Evolutionary conservation across 2,113 vertebrate genomes (phyloP), one percentile per base, ranked within the genome.

Genomic region (Dascyllus trimaculatus): DNA sequence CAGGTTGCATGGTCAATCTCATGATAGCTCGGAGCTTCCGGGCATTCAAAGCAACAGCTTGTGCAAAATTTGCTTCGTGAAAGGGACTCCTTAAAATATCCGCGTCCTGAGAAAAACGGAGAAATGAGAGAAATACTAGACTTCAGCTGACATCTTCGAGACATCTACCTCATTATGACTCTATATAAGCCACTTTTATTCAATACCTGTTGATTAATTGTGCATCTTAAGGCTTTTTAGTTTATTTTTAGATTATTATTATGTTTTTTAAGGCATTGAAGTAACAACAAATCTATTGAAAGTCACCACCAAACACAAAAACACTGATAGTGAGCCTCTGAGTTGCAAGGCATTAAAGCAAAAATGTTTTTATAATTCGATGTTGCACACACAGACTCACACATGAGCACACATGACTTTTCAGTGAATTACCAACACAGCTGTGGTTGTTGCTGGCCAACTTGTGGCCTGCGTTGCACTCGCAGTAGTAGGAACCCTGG

Each of bases 361-460:
- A 51, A 40, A 21, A 46, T 35, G 19, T 56, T 62, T 60, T 54
- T 17, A 51, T 57, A 19, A 51, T 19, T 54, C 13, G 0, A 38
- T 71, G 38, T 35, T 57, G 22, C 24, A n/a, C 29, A 53, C 51
- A 52, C 40, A n/a, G 8, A 68, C 63, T 54, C 62, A 58, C 22
- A 46, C n/a, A 49, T 15, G 38, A 49, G 46, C 21, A 40, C n/a
- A 45, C 45, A 19, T 38, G 48, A 19, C 35, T 80, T 78, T 71
- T 51, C 54, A 53, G 46, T 19, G 43, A 90, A 97, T 97, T 96
- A 99, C 98, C 98, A 72, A 96, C 94, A 2, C 98, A 99, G 74
- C 96, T 98, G 94, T 96, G 97, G 91, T 99, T 99, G 95, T 99
- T 98, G 90, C 95, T 93, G 22, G 97, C 95, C 85, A 99, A 80